Conservation (phyloP, 2,797 vertebrate genomes). For the Chromobotia macracanthus region DNA sequence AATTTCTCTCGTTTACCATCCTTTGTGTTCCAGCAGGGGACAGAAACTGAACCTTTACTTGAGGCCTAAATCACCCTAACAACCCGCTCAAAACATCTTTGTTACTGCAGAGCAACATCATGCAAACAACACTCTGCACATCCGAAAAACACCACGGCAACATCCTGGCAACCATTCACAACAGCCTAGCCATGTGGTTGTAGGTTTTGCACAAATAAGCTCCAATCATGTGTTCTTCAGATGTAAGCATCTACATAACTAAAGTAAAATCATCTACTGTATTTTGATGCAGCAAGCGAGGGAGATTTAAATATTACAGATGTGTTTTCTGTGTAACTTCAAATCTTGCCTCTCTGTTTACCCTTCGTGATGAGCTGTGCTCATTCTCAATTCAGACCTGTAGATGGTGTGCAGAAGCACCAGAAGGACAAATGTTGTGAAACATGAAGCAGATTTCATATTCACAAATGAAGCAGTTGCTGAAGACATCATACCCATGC, state of each 20-base stretch:
- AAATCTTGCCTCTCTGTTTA: not conserved
- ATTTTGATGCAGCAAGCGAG: not conserved
- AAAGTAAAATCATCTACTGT: not conserved
- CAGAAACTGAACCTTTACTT: not conserved
- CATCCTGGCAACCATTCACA: no score
- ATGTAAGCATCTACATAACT: not conserved
- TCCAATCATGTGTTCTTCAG: not conserved
- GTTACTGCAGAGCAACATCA: not conserved
- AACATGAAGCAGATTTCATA: no score
- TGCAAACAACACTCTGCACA: not conserved
- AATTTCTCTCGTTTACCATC: slow-evolving; percentile 9
- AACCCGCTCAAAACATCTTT: no score
- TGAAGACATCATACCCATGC: slow-evolving; percentile 84
- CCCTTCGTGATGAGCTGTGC: not conserved
- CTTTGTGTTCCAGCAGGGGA: not conserved
- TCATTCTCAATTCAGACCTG: not conserved
- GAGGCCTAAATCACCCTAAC: no score
- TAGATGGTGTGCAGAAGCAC: slow-evolving; percentile 5
- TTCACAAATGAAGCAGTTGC: no score
- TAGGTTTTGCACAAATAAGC: not conserved
- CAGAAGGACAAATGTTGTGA: slow-evolving; percentile 17
- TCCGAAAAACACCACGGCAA: not conserved
- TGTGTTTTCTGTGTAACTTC: not conserved
- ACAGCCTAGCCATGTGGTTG: not conserved
- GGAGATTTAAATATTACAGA: slow-evolving; percentile 10